Conservation (phyloP, 2,888 invertebrate genomes). For the Drosophila maculinotata region DNA sequence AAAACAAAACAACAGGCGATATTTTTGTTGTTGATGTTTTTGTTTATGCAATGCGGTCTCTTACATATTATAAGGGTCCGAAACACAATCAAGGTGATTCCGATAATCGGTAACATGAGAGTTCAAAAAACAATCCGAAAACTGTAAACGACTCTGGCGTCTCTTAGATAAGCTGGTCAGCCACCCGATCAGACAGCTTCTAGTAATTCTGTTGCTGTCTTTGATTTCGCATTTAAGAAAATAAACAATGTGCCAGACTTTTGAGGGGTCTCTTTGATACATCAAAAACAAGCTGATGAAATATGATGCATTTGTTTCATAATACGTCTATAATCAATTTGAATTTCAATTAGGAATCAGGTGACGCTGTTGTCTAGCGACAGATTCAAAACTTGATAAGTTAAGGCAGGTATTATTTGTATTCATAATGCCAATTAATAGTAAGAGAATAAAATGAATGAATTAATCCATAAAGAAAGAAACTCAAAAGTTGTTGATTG, state of each 20-base stretch:
- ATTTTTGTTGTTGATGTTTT: constrained; percentile 5
- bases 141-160: background rate
- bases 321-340: constrained; percentile 7
- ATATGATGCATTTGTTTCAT: constrained; percentile 24
- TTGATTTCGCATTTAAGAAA: background rate
- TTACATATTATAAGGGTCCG: constrained; percentile 14
- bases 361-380: constrained; percentile 20
- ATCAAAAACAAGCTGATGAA: constrained; percentile 44
- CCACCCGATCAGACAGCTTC: constrained; percentile 1
- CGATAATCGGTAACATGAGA: constrained; percentile 34
- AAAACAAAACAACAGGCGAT: constrained; percentile 22
- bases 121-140: constrained; percentile 11
- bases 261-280: background rate
- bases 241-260: constrained; percentile 7
- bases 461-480: no score
- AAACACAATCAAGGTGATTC: constrained; percentile 28
- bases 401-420: background rate
- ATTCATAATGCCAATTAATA: no score
- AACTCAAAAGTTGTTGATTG: no score
- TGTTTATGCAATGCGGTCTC: constrained; percentile 19
- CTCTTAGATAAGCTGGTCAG: constrained; percentile 39
- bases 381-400: constrained; percentile 10
- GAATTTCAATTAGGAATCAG: constrained; percentile 19
- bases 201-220: constrained; percentile 7
- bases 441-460: no score